Percentiles rank a stretch among this genome's conserved stretches.
Conservation (phyloP, 2,113 vertebrate genomes). For the Xenopus borealis region DNA sequence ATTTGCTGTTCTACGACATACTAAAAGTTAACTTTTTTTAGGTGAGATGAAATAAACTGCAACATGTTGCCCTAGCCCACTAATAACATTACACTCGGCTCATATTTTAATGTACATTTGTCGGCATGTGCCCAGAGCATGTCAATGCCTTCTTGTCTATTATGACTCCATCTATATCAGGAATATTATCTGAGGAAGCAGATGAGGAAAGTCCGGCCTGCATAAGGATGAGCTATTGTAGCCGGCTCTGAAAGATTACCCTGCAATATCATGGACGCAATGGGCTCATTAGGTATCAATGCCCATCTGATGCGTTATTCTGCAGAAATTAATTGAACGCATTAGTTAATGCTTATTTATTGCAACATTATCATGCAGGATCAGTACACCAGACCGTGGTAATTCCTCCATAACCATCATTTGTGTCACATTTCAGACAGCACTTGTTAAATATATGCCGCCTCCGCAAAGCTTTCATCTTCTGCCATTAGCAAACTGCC, state of each 20-base stretch:
- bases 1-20: too few relatives aligned
- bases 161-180: neutral
- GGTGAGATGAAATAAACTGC: too few relatives aligned
- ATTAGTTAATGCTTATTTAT: slow-evolving; percentile 43
- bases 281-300: slow-evolving; percentile 42
- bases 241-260: slow-evolving; percentile 23
- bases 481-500: slow-evolving; percentile 35
- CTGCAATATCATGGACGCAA: slow-evolving; percentile 19
- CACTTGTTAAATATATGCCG: slow-evolving; percentile 38
- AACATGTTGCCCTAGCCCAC: too few relatives aligned
- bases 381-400: slow-evolving; percentile 34
- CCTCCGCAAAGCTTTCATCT: slow-evolving; percentile 42
- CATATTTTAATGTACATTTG: too few relatives aligned
- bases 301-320: slow-evolving; percentile 31
- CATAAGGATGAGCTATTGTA: slow-evolving; percentile 18
- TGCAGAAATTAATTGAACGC: slow-evolving; percentile 43
- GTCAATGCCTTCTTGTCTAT: neutral
- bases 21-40: too few relatives aligned
- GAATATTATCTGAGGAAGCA: slow-evolving; percentile 2
- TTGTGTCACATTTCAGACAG: slow-evolving; percentile 42
- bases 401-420: slow-evolving; percentile 43
- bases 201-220: slow-evolving; percentile 17
- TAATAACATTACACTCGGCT: too few relatives aligned
- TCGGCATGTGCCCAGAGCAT: too few relatives aligned
- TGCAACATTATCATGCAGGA: slow-evolving; percentile 39